Evolutionary conservation across 2,888 invertebrate genomes (phyloP).

Genomic region (Scaptomyza tumidula): DNA sequence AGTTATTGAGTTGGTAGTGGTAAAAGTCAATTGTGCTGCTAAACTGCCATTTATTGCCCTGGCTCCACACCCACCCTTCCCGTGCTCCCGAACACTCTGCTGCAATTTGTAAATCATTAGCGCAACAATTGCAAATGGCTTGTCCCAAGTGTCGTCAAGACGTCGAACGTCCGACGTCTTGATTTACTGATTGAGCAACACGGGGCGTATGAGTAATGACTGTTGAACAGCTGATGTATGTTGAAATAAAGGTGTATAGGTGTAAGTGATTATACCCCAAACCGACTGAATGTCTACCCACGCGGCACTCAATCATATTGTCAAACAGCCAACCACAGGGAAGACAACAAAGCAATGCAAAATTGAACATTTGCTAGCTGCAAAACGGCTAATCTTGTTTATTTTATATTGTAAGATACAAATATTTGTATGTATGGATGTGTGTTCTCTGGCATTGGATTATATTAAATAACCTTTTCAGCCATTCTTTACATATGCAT

Average conservation of each 20-base stretch:
- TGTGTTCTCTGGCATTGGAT: neutral
- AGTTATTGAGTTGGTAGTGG: constrained; percentile 52
- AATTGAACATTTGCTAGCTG: constrained; percentile 2
- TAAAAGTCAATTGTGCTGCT: constrained; percentile 70
- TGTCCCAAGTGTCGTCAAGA: constrained; percentile 56
- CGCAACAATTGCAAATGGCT: constrained; percentile 60
- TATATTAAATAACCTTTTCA: constrained; percentile 5
- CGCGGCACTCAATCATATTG: constrained; percentile 19
- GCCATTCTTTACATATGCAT: neutral
- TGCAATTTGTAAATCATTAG: constrained; percentile 64
- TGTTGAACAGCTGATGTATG: constrained; percentile 48
- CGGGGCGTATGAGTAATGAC: constrained; percentile 73
- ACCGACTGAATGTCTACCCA: constrained; percentile 48
- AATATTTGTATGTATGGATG: too few relatives aligned
- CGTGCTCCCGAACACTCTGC: constrained; percentile 7
- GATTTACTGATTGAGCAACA: constrained; percentile 40
- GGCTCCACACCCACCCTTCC: neutral
- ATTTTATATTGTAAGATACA: too few relatives aligned
- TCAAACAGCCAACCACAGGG: neutral
- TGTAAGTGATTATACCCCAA: constrained; percentile 57
- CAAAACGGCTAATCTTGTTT: constrained; percentile 5
- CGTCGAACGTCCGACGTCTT: constrained; percentile 14
- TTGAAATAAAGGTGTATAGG: neutral
- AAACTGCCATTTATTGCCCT: constrained; percentile 44
- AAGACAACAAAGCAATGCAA: constrained; percentile 5